Percentiles rank a stretch among this genome's conserved stretches.
Conservation (phyloP, 2,113 vertebrate species). For the Albula glossodonta region DNA sequence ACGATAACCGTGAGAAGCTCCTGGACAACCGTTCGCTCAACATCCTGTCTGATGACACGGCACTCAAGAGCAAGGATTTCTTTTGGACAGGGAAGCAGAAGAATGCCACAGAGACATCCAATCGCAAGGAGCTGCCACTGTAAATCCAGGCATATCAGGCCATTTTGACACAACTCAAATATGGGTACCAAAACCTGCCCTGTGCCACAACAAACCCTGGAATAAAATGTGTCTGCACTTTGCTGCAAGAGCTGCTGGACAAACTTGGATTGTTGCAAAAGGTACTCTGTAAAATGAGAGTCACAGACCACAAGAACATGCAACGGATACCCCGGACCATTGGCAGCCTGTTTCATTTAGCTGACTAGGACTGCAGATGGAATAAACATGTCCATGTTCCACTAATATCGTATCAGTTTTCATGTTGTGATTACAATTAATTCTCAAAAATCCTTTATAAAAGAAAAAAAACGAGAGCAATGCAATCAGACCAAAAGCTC, state of each 20-base stretch:
- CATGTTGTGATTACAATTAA: neutral
- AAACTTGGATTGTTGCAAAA: neutral
- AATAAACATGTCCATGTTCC: neutral
- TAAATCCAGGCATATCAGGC: conserved; percentile 37
- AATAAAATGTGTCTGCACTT: neutral
- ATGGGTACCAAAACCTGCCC: neutral
- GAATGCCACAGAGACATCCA: conserved; percentile 31
- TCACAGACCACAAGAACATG: neutral
- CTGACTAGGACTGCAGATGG: neutral
- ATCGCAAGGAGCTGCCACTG: conserved; percentile 36
- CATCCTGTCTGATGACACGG: conserved; percentile 42
- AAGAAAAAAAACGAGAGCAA: neutral
- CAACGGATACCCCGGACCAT: neutral
- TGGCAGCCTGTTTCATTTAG: neutral
- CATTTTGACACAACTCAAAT: neutral
- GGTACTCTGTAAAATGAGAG: neutral
- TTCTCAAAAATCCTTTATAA: neutral
- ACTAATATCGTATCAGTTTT: neutral
- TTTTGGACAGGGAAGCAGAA: conserved; percentile 51
- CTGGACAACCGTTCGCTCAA: conserved; percentile 22
- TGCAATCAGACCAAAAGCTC: neutral
- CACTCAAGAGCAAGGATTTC: conserved; percentile 58
- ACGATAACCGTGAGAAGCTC: conserved; percentile 48
- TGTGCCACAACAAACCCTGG: neutral
- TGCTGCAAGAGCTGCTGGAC: neutral